Conservation (phyloP, 2,113 vertebrate species). For the Probosciger aterrimus region DNA sequence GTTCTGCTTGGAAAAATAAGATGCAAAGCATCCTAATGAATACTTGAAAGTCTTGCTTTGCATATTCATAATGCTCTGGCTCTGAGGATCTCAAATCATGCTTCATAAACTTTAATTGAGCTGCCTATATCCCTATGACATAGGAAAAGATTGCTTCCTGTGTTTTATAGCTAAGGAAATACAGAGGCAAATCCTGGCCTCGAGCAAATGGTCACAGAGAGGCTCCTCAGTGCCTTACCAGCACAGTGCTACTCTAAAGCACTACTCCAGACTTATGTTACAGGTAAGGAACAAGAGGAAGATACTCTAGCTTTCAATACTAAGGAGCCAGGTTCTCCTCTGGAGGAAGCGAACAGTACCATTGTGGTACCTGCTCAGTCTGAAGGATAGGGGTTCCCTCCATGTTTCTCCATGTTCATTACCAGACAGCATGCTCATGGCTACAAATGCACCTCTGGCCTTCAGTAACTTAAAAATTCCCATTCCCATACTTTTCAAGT, state of each 20-base stretch:
- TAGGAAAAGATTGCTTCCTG: conserved; percentile 7
- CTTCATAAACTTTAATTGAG: conserved; percentile 54
- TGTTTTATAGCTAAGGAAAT: conserved; percentile 32
- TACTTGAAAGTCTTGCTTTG: conserved; percentile 8
- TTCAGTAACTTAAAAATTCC: not conserved
- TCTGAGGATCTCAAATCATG: not conserved
- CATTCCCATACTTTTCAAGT: not conserved
- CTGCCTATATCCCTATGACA: conserved; percentile 7
- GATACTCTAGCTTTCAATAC: not conserved
- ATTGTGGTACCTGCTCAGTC: not conserved
- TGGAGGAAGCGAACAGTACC: not conserved
- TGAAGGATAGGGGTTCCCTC: not conserved
- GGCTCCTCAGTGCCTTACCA: not conserved
- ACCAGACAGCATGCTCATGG: not conserved
- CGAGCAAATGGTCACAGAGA: not conserved
- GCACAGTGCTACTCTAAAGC: not conserved
- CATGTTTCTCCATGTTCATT: not conserved
- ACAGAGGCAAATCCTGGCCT: conserved; percentile 7
- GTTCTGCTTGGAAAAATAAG: not conserved
- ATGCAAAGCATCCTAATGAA: not conserved
- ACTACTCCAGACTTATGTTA: not conserved
- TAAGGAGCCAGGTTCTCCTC: not conserved
- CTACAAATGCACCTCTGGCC: not conserved
- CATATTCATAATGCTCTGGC: not conserved
- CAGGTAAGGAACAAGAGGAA: not conserved